Evolutionary conservation across 2,113 vertebrate species (phyloP).

Genomic region (Tor tambroides): DNA sequence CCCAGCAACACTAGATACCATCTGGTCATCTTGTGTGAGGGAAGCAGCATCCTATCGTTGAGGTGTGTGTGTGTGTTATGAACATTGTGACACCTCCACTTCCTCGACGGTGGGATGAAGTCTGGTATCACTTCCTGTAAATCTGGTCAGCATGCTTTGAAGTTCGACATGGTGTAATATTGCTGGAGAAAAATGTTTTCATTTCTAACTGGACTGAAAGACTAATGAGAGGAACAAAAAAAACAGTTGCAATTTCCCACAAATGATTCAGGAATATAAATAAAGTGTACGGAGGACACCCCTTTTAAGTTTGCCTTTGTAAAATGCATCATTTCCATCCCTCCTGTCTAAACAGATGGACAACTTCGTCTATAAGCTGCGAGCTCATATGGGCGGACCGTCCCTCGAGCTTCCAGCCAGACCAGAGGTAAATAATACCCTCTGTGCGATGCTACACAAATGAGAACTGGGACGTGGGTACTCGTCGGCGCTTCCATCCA

Average conservation of each 20-base stretch:
- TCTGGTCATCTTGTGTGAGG: conserved; percentile 51
- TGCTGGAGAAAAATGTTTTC: not conserved
- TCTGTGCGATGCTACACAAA: conserved; percentile 7
- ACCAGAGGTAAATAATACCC: conserved; percentile 28
- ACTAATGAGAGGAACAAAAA: too few species aligned
- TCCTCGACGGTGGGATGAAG: not conserved
- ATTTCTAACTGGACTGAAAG: conserved; percentile 9
- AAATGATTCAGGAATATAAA: not conserved
- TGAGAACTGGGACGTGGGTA: not conserved
- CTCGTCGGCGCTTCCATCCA: not conserved
- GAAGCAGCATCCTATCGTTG: not conserved
- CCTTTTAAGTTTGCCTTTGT: conserved; percentile 8
- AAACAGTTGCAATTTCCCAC: not conserved
- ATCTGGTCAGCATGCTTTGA: not conserved
- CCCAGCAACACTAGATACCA: conserved; percentile 41
- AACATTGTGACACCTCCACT: not conserved
- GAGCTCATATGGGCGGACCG: conserved; percentile 3
- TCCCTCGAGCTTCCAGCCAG: not conserved
- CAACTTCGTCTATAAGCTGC: conserved; percentile 37
- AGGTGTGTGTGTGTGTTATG: not conserved
- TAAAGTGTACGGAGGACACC: not conserved
- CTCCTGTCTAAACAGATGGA: conserved; percentile 46
- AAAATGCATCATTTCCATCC: conserved; percentile 19
- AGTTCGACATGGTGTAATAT: not conserved
- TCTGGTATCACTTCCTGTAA: conserved; percentile 7